phyloP scores from a whole-genome alignment of 2,113 vertebrate species.

The Psilopogon haemacephalus region DNA sequence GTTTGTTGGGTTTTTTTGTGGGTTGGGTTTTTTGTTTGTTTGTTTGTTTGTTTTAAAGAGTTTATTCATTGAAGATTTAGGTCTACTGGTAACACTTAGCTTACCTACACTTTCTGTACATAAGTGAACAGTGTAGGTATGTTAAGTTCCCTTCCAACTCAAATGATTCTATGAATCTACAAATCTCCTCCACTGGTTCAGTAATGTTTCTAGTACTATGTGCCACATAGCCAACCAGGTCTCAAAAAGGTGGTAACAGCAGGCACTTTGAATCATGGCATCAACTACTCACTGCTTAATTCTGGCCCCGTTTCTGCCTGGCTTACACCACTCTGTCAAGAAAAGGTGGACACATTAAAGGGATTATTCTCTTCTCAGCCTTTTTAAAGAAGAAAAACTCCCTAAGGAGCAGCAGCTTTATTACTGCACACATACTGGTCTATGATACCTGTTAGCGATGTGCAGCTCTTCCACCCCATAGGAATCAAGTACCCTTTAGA shows the following conservation, averaged over 20 bases:
- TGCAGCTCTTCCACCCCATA: neutral
- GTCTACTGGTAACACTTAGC: neutral
- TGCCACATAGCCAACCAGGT: too few relatives aligned
- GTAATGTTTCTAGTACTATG: neutral
- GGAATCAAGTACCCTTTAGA: neutral
- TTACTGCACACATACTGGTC: neutral
- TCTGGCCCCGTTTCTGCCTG: neutral
- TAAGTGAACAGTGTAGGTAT: neutral
- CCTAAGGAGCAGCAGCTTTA: neutral
- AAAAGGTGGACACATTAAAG: neutral
- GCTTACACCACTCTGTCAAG: neutral
- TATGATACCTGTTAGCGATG: neutral
- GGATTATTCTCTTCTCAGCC: neutral
- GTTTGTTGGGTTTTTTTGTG: too few relatives aligned
- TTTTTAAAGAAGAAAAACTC: neutral
- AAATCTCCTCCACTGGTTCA: neutral
- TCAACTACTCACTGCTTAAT: neutral
- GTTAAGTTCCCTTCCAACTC: too few relatives aligned
- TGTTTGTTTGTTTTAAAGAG: neutral
- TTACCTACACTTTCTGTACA: neutral
- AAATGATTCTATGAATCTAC: too few relatives aligned
- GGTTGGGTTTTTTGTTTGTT: too few relatives aligned
- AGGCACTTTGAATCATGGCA: neutral
- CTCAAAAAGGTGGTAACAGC: too few relatives aligned
- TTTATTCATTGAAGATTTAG: neutral